Conservation (phyloP, 2,113 vertebrate genomes). For the Xenopus borealis region DNA sequence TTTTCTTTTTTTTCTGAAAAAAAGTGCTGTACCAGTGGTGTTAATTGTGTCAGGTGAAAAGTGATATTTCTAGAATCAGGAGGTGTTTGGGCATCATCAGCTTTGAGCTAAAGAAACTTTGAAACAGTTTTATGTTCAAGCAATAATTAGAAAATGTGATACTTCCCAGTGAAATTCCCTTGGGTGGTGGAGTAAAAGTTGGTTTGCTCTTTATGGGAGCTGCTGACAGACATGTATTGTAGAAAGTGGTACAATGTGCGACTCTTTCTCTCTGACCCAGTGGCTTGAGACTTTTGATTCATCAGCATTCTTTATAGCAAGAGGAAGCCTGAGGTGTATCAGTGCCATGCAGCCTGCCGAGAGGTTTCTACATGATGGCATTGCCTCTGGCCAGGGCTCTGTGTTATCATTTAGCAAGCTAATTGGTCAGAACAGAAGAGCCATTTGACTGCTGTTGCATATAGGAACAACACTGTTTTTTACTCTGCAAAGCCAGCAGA, state of each 20-base stretch:
- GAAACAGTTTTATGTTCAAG: too few relatives aligned
- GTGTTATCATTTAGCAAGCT: slow-evolving; percentile 32
- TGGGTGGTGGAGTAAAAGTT: too few relatives aligned
- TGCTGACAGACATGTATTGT: too few relatives aligned
- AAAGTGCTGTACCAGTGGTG: too few relatives aligned
- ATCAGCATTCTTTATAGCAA: slow-evolving; percentile 28
- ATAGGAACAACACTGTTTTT: slow-evolving; percentile 7
- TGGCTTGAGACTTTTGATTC: slow-evolving; percentile 27
- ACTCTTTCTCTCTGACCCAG: background rate
- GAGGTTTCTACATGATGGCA: slow-evolving; percentile 23
- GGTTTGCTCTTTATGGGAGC: too few relatives aligned
- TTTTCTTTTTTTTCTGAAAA: too few relatives aligned
- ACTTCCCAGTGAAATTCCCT: too few relatives aligned
- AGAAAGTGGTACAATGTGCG: background rate
- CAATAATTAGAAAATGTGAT: too few relatives aligned
- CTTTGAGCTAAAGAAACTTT: too few relatives aligned
- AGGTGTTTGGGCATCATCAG: too few relatives aligned
- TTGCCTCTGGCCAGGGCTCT: slow-evolving; percentile 26
- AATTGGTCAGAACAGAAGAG: slow-evolving; percentile 43
- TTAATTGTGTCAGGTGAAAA: too few relatives aligned
- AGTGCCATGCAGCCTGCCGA: slow-evolving; percentile 10
- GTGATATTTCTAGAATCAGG: too few relatives aligned
- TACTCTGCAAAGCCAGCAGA: background rate
- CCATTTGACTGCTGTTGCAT: slow-evolving; percentile 2
- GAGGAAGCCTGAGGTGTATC: slow-evolving; percentile 32